Base-by-base conservation (phyloP, 1,140 invertebrate species). In the Homalodisca vitripennis region DNA sequence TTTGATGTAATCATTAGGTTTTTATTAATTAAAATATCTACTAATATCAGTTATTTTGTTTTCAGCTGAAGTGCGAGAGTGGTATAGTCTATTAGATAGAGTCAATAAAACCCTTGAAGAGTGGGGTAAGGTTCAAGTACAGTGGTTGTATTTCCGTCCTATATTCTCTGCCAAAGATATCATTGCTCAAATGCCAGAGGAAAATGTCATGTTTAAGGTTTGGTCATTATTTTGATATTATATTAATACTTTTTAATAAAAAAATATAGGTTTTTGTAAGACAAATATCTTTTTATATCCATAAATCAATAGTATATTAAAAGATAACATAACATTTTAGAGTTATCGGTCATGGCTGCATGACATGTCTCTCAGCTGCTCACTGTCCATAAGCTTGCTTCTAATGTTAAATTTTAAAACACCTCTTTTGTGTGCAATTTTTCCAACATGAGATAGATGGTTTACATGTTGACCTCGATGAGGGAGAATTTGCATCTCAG, bases 131-230 rank as follows among this genome's bases (percentile, higher is more conserved):
- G 93, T 92, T 14, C 92, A 94, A 79, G 85, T 88, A 41, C 92
- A 93, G 72, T 98, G 93, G 89, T 82, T 97, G n/a, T 96, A 97
- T 79, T 82, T 98, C 27, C 82, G 97, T 72, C 94, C 94, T 0
- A 95, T 98, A 74, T 98, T 98, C 80, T 92, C 92, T 1, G 96
- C 94, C 0, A 92, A 94, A 77, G 94, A 98, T 77, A 97, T 98
- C 72, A 89, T 94, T 32, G 88, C 89, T 0, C 95, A 98, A 81
- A 93, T 98, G 88, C 95, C 94, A 0, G 90, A 94, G 77, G 95
- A 98, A 81, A 92, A 90, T 10, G 81, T 84, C 13, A 79, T 94
- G 66, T 96, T 94, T 78, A 78, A 77, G 70, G 78, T 77, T 68
- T 73, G 30, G 29, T 14, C 22, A 12, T 53, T 6, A 53, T 53